Evolutionary conservation across 2,113 vertebrate genomes (phyloP).

Genomic region (Globicephala melas): DNA sequence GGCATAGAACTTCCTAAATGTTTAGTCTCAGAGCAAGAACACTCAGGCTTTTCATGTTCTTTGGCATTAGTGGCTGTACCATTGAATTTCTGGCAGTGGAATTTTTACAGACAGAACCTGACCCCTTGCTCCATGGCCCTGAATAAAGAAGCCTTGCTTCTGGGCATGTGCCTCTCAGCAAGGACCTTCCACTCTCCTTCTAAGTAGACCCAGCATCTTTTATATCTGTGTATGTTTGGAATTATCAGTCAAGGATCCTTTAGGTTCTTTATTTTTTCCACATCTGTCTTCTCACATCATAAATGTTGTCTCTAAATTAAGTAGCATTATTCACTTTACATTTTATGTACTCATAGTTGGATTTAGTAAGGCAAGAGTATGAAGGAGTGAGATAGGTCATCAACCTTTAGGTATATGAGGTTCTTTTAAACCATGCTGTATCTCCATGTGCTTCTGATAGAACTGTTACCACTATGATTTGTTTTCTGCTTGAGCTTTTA

Average conservation of each 20-base stretch:
- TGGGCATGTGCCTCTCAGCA: not conserved
- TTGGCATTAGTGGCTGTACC: slow-evolving; percentile 35
- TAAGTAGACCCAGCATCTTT: not conserved
- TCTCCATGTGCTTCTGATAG: not conserved
- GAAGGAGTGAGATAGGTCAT: not conserved
- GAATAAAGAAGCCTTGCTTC: slow-evolving; percentile 19
- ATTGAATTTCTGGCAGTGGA: slow-evolving; percentile 40
- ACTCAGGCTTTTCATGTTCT: slow-evolving; percentile 56
- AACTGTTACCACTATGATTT: not conserved
- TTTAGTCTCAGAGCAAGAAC: slow-evolving; percentile 39
- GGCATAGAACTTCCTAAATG: slow-evolving; percentile 37
- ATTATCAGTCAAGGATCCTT: not conserved
- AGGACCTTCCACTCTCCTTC: not conserved
- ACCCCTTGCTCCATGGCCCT: not conserved
- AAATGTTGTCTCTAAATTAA: slow-evolving; percentile 22
- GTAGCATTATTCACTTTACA: not conserved
- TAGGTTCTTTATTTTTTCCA: slow-evolving; percentile 23
- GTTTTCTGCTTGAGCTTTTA: not conserved
- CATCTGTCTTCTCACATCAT: not conserved
- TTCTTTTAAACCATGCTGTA: not conserved
- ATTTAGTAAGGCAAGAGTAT: not conserved
- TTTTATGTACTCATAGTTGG: not conserved
- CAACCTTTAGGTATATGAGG: not conserved
- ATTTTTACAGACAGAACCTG: slow-evolving; percentile 9
- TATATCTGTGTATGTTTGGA: not conserved